Percentiles rank a stretch among this genome's conserved stretches.
These are phyloP conservation scores for Scomber japonicus DNA, from an alignment of 2,113 vertebrate species.

Conservation along the genomic window DNA sequence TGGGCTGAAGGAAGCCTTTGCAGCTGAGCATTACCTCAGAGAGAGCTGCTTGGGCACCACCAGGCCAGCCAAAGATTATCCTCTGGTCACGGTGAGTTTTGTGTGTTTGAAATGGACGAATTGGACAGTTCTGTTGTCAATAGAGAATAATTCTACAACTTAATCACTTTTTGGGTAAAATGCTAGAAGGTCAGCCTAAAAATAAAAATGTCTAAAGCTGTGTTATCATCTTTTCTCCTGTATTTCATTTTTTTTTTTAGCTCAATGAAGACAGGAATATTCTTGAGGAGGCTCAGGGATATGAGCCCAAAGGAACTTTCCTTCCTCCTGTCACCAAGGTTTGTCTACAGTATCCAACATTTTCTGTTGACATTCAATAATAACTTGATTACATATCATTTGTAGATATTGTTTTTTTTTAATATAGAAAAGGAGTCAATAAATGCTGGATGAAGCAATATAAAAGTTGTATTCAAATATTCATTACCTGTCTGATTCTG, in stretches of 20 bases:
- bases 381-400: no score
- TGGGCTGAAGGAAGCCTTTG: constrained; percentile 94
- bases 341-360: constrained; percentile 2
- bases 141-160: background rate
- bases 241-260: constrained; percentile 76
- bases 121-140: background rate
- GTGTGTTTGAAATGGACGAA: background rate
- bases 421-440: background rate
- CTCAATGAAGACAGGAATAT: constrained; percentile 97
- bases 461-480: background rate
- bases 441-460: background rate
- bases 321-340: constrained; percentile 79
- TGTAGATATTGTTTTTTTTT: no score
- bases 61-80: constrained; percentile 92
- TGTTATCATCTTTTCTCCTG: background rate
- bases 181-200: no score
- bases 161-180: no score
- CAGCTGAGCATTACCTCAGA: constrained; percentile 92
- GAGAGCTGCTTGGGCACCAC: constrained; percentile 84
- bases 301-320: constrained; percentile 84
- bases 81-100: constrained; percentile 91
- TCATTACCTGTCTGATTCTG: background rate
- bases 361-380: background rate
- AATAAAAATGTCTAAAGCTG: background rate
- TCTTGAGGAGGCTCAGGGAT: constrained; percentile 93